These are phyloP conservation scores for Podocnemis expansa DNA, from an alignment of 2,113 vertebrate species.

Conservation along the genomic window DNA sequence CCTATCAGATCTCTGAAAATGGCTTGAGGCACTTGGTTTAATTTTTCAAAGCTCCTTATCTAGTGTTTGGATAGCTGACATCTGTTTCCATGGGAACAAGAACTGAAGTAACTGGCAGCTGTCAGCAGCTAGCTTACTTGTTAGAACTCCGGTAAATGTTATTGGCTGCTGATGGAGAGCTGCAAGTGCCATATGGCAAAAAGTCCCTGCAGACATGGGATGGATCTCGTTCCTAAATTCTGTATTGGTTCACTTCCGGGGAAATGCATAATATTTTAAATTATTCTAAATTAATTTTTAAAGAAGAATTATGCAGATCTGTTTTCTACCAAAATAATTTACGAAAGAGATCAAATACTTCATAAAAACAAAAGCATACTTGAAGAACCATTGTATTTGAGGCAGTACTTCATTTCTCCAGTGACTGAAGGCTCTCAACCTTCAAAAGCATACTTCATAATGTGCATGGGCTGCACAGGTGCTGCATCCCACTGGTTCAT, in stretches of 20 bases:
- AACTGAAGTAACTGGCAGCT: conserved; percentile 13
- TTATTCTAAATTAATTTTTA: not conserved
- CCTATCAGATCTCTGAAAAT: not conserved
- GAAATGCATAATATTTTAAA: not conserved
- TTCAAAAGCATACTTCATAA: not conserved
- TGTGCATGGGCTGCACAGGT: not conserved
- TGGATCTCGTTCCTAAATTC: not conserved
- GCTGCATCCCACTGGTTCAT: not conserved
- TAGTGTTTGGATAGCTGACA: conserved; percentile 3
- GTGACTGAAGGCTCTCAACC: not conserved
- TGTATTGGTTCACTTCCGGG: not conserved
- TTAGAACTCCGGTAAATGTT: not conserved
- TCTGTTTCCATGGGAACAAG: conserved; percentile 54
- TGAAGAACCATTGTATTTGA: not conserved
- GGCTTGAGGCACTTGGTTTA: not conserved
- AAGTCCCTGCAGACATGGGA: not conserved
- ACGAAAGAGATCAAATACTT: not conserved
- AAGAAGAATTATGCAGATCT: not conserved
- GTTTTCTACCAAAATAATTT: not conserved
- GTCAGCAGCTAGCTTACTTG: not conserved
- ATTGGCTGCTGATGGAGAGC: not conserved
- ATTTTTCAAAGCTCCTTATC: not conserved
- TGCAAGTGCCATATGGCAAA: not conserved
- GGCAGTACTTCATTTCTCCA: not conserved
- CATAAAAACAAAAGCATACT: not conserved